Evolutionary conservation across 2,888 invertebrate genomes (phyloP).

Genomic region (Archips xylosteana): DNA sequence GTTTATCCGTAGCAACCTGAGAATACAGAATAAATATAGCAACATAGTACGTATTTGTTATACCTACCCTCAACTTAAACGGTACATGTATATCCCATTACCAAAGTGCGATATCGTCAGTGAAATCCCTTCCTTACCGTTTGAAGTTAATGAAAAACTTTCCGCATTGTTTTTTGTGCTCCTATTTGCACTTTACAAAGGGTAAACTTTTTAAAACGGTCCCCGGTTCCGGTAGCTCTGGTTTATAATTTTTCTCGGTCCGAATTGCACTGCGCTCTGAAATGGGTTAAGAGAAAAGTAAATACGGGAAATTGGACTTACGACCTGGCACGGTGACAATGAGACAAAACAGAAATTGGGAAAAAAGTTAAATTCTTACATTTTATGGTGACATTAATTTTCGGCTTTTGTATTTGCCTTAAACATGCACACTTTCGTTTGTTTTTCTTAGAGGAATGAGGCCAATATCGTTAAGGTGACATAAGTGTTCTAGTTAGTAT

Average conservation of each 20-base stretch:
- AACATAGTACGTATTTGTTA: neutral
- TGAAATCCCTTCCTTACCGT: neutral
- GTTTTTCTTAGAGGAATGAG: no score
- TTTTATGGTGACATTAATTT: neutral
- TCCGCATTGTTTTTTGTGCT: conserved; percentile 2
- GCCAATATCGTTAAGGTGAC: no score
- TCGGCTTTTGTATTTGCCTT: neutral
- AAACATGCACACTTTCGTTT: neutral
- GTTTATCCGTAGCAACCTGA: no score
- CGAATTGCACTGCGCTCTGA: neutral
- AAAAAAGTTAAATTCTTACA: neutral
- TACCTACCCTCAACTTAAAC: neutral
- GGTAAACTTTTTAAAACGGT: conserved; percentile 27
- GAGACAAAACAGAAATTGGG: neutral
- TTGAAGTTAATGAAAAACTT: conserved; percentile 11
- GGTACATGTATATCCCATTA: neutral
- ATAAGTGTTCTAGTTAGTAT: no score
- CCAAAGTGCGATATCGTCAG: neutral
- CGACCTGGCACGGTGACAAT: conserved; percentile 7
- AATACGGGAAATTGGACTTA: conserved; percentile 12
- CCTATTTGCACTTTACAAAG: conserved; percentile 22
- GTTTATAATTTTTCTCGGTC: conserved; percentile 22
- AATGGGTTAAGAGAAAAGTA: conserved; percentile 21
- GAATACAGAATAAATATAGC: no score
- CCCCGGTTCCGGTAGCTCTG: conserved; percentile 29